Conservation (phyloP, 2,113 vertebrate species). For the Clarias gariepinus region DNA sequence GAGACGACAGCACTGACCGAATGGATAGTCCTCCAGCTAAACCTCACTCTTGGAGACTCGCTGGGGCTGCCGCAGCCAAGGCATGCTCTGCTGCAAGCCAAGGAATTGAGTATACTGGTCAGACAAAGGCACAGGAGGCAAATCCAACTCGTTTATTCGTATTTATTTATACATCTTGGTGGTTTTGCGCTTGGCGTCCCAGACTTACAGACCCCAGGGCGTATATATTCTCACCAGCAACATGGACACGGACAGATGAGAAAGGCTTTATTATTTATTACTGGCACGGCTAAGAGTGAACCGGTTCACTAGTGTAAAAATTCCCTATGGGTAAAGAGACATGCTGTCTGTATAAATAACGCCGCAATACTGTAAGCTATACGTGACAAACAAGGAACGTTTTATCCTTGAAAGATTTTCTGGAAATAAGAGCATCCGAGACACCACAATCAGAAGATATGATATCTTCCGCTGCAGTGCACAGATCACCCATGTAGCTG, state of each 20-base stretch:
- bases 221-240: constrained; percentile 67
- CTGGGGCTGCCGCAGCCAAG: not conserved
- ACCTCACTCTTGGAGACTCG: constrained; percentile 24
- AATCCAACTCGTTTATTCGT: constrained; percentile 75
- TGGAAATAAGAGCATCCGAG: not conserved
- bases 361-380: not conserved
- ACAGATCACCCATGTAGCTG: constrained; percentile 40
- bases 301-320: constrained; percentile 67
- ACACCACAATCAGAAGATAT: not conserved
- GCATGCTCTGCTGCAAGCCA: constrained; percentile 67
- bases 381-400: not conserved
- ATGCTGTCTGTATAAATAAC: constrained; percentile 1
- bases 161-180: constrained; percentile 65
- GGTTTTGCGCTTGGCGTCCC: constrained; percentile 74
- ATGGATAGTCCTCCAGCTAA: constrained; percentile 57
- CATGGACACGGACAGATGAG: constrained; percentile 71
- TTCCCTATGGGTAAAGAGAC: constrained; percentile 70
- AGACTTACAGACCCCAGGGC: constrained; percentile 75
- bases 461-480: not conserved
- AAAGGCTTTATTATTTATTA: constrained; percentile 62
- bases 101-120: constrained; percentile 67
- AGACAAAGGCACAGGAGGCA: constrained; percentile 72
- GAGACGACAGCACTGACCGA: constrained; percentile 72
- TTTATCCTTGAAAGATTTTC: not conserved
- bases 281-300: constrained; percentile 61